Conservation (phyloP, 64 coral and sea anemone species). For the Trachythela sp. region DNA sequence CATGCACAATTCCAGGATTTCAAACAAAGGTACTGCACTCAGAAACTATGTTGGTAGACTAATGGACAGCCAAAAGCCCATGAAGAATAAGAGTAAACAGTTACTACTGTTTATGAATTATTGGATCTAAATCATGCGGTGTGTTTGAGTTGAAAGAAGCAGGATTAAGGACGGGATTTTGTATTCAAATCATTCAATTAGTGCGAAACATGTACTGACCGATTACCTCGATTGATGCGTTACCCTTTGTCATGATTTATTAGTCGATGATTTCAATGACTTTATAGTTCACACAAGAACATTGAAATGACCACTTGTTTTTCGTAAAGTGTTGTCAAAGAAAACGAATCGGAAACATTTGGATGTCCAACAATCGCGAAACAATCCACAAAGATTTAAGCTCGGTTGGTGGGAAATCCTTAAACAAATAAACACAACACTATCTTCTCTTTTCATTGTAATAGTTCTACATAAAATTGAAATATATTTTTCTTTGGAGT, state of each 20-base stretch:
- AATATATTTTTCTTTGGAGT: neutral
- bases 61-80: neutral
- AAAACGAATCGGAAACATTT: neutral
- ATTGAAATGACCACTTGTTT: neutral
- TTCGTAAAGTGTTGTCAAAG: neutral
- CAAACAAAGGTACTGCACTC: neutral
- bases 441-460: neutral
- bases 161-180: neutral
- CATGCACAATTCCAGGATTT: no score
- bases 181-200: neutral
- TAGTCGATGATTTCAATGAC: neutral
- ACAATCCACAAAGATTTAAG: neutral
- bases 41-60: neutral
- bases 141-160: neutral
- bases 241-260: neutral
- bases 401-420: neutral
- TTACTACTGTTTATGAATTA: neutral
- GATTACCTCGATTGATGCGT: neutral
- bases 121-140: neutral
- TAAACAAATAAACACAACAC: slow-evolving; percentile 9
- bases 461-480: neutral
- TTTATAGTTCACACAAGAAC: neutral
- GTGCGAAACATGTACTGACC: neutral
- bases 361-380: neutral
- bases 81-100: neutral